phyloP scores from a whole-genome alignment of 2,888 invertebrate genomes.

The Selenia dentaria region DNA sequence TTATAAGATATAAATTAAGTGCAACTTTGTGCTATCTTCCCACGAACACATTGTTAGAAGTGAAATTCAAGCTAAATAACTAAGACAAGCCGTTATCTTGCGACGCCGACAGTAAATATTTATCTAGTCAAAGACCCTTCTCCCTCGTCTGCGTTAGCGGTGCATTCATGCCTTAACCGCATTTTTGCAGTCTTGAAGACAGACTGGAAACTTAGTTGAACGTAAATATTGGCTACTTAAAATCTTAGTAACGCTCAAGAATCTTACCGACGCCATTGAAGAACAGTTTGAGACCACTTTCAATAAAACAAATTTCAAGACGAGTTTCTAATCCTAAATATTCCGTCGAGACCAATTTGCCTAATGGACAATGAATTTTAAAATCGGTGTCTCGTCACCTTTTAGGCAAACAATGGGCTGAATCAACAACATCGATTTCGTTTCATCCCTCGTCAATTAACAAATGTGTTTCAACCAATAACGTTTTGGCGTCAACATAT shows the following conservation, averaged over 20 bases:
- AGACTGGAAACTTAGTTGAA: constrained; percentile 20
- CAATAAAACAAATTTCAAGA: constrained; percentile 5
- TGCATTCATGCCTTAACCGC: constrained; percentile 23
- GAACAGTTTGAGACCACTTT: constrained; percentile 2
- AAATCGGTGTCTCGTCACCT: constrained; percentile 27
- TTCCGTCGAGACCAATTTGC: constrained; percentile 18
- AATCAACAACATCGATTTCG: constrained; percentile 33
- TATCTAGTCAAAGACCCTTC: constrained; percentile 34
- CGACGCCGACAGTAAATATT: constrained; percentile 29
- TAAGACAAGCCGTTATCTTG: constrained; percentile 26
- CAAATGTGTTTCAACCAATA: constrained; percentile 27
- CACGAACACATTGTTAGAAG: constrained; percentile 1
- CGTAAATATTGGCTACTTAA: constrained; percentile 21
- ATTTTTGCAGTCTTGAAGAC: constrained; percentile 26
- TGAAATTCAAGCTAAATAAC: constrained; percentile 29
- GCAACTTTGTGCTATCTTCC: no score
- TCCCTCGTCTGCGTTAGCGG: constrained; percentile 28
- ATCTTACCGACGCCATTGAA: background rate
- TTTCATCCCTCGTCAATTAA: constrained; percentile 34
- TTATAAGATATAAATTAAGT: no score
- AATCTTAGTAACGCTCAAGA: constrained; percentile 2
- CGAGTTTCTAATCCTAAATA: constrained; percentile 17
- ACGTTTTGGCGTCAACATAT: constrained; percentile 20
- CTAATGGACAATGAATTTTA: constrained; percentile 25
- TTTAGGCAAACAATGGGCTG: constrained; percentile 24